Evolutionary conservation across 2,113 vertebrate genomes (phyloP), one percentile per base, ranked within the genome.

Genomic region (Lasiurus cinereus): DNA sequence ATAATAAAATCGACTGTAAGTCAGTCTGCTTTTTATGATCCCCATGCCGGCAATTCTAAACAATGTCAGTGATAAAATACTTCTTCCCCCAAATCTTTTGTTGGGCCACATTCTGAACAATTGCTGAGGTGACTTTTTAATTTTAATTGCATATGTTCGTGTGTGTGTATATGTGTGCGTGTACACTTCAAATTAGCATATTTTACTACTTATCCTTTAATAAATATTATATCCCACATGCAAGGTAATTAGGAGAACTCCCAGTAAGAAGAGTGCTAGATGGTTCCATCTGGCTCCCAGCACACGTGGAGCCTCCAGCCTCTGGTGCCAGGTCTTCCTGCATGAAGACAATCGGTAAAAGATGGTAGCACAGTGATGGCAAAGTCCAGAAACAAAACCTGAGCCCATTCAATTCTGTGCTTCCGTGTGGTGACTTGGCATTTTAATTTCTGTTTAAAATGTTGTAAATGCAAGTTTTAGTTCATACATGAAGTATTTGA

Each of bases 11-110:
- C 3, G 36, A 94, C 91, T 91, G 16, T 93, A 83, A 94, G 90
- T 93, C 95, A 94, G 92, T 88, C 43, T 90, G 78, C 62, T 92
- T 94, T 96, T 96, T 94, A 92, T 88, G 92, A 91, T 89, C 67
- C 92, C 88, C 94, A 87, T 43, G 76, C 90, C 4, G 11, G 92
- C 88, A 83, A 91, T 94, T 97, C 92, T 74, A 85, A 96, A 95
- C 82, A 78, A 74, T 79, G 78, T 85, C 95, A 88, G 76, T 94
- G 96, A 94, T 94, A 92, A 95, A 96, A 92, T 79, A 84, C 88
- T 83, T 64, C 62, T 80, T n/a, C 50, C 43, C 76, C 48, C 18
- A 74, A 72, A 92, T 88, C 88, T 94, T 93, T 90, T 88, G 70
- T 94, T 83, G 79, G 83, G 74, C 69, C 50, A 91, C 3, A 6